Evolutionary conservation across 30 jellyfish, hydroid and myxozoan species (phyloP).

Genomic region (Morbakka virulenta): DNA sequence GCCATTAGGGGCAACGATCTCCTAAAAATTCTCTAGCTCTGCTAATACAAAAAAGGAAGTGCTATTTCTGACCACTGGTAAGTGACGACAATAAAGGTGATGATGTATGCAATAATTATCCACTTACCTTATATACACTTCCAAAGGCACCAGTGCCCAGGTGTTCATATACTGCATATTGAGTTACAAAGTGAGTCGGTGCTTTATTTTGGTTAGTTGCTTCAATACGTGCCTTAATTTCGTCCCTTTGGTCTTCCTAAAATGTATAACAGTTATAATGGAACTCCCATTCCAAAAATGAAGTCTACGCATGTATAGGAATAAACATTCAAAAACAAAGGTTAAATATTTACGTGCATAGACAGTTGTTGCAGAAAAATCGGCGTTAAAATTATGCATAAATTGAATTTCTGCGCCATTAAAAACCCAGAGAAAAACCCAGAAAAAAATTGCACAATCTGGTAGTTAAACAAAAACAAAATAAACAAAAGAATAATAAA

Average conservation of each 20-base stretch:
- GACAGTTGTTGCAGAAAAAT: too few species aligned
- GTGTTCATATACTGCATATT: constrained; percentile 94
- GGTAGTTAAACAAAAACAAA: too few species aligned
- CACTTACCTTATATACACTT: constrained; percentile 81
- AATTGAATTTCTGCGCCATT: too few species aligned
- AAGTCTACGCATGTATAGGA: too few species aligned
- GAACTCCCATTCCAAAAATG: too few species aligned
- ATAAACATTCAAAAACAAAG: too few species aligned
- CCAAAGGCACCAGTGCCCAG: constrained; percentile 97
- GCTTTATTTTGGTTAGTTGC: constrained; percentile 81
- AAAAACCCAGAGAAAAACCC: too few species aligned
- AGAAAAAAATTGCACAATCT: too few species aligned
- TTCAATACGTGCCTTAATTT: constrained; percentile 62
- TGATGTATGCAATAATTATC: background rate
- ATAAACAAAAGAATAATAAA: too few species aligned
- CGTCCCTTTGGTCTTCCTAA: constrained; percentile 66
- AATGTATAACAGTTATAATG: background rate
- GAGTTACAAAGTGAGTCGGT: constrained; percentile 60
- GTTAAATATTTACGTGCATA: too few species aligned
- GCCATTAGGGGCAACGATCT: background rate
- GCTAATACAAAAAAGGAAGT: background rate
- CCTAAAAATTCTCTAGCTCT: background rate
- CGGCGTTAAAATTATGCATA: too few species aligned
- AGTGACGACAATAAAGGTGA: background rate
- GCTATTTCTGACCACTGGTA: background rate